Evolutionary conservation across 2,888 invertebrate species (phyloP).

Genomic region (Diaperis boleti): DNA sequence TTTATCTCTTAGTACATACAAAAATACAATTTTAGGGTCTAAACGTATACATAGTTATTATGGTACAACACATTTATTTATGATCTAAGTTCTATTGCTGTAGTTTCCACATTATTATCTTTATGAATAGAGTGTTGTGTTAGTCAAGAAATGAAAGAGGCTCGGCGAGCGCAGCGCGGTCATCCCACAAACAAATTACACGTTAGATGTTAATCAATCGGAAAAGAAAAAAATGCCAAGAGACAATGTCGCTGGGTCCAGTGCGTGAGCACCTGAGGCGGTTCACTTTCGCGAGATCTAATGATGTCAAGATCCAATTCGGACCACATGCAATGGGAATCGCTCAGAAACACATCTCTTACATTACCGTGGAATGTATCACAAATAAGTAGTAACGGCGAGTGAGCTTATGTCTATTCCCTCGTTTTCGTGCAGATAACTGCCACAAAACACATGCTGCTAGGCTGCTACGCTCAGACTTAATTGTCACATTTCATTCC

Average conservation of each 20-base stretch:
- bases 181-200: not conserved
- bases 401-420: slow-evolving; percentile 39
- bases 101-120: no score
- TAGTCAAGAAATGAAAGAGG: no score
- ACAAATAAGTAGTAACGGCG: slow-evolving; percentile 42
- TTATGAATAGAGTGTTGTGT: no score
- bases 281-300: slow-evolving; percentile 46
- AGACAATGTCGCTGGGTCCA: slow-evolving; percentile 43
- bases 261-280: slow-evolving; percentile 42
- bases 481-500: slow-evolving; percentile 42
- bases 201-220: slow-evolving; percentile 41
- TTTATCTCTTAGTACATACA: no score
- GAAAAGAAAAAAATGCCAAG: slow-evolving; percentile 40
- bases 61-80: no score
- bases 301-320: slow-evolving; percentile 45
- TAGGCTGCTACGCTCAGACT: slow-evolving; percentile 19
- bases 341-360: slow-evolving; percentile 41
- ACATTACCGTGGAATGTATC: slow-evolving; percentile 44
- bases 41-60: no score
- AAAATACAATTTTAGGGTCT: no score
- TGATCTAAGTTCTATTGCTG: no score
- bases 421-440: slow-evolving; percentile 39
- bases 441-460: slow-evolving; percentile 35
- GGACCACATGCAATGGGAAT: slow-evolving; percentile 45
- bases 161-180: not conserved